Evolutionary conservation across 2,888 invertebrate species (phyloP).

Genomic region (Mamestra brassicae): DNA sequence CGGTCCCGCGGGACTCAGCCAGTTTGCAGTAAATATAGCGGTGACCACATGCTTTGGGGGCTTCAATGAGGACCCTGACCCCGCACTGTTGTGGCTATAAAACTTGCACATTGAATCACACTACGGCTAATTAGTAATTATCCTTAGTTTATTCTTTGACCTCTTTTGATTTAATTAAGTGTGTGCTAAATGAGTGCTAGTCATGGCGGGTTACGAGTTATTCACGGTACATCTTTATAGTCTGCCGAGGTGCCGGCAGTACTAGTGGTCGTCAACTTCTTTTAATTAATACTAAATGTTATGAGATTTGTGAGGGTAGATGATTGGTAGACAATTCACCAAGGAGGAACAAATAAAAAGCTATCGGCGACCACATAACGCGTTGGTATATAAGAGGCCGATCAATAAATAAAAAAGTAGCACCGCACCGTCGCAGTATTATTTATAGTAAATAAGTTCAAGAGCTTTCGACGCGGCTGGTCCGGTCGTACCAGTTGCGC

Average conservation of each 20-base stretch:
- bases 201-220: constrained; percentile 24
- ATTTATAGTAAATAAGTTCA: constrained; percentile 31
- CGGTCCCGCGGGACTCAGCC: constrained; percentile 22
- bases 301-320: not conserved
- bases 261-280: constrained; percentile 4
- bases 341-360: not conserved
- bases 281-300: constrained; percentile 11
- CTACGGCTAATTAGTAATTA: constrained; percentile 61
- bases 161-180: constrained; percentile 64
- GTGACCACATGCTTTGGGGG: constrained; percentile 60
- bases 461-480: constrained; percentile 42
- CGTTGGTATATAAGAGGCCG: not conserved
- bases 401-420: constrained; percentile 30
- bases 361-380: not conserved
- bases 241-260: constrained; percentile 12
- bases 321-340: not conserved
- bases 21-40: constrained; percentile 60
- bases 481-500: constrained; percentile 46
- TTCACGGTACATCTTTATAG: constrained; percentile 19
- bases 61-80: constrained; percentile 62
- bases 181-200: constrained; percentile 40
- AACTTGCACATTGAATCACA: constrained; percentile 49
- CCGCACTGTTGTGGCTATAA: constrained; percentile 35
- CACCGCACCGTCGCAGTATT: not conserved
- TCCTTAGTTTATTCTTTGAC: constrained; percentile 61